phyloP scores from a whole-genome alignment of 2,113 vertebrate species.

The Cephalopholis sonnerati region DNA sequence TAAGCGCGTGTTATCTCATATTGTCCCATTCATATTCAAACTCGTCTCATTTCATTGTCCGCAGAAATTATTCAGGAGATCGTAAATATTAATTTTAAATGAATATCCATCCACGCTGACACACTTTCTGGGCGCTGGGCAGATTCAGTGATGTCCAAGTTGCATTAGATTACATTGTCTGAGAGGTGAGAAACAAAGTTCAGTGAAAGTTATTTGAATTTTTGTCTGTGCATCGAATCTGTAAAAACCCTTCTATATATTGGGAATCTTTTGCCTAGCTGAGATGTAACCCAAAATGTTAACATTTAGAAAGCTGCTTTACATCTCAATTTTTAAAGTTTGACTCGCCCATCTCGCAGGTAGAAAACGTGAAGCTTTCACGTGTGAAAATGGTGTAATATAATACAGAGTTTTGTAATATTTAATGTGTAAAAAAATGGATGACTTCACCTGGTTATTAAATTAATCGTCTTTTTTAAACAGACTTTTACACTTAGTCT shows the following conservation, averaged over 20 bases:
- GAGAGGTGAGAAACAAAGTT: not conserved
- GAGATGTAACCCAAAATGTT: not conserved
- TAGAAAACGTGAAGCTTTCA: not conserved
- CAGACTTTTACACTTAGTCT: not conserved
- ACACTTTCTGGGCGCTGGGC: constrained; percentile 31
- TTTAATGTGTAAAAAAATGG: not conserved
- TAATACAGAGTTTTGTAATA: not conserved
- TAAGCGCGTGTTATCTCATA: constrained; percentile 46
- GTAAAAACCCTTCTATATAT: rapidly evolving
- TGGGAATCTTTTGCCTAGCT: not conserved
- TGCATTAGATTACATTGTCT: not conserved
- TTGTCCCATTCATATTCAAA: constrained; percentile 69
- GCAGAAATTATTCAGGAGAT: constrained; percentile 79
- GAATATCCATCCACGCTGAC: constrained; percentile 65
- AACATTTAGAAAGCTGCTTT: not conserved
- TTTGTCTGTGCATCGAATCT: not conserved
- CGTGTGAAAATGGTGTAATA: not conserved
- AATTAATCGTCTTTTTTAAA: not conserved
- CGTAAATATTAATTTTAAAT: constrained; percentile 82
- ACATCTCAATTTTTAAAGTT: too few species aligned
- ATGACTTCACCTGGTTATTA: not conserved
- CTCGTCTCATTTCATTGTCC: constrained; percentile 71
- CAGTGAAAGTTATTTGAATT: not conserved
- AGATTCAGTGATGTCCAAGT: not conserved
- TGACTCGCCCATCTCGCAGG: not conserved